These are phyloP conservation scores for Aricia artaxerxes DNA, from an alignment of 2,888 invertebrate genomes.

Conservation along the genomic window DNA sequence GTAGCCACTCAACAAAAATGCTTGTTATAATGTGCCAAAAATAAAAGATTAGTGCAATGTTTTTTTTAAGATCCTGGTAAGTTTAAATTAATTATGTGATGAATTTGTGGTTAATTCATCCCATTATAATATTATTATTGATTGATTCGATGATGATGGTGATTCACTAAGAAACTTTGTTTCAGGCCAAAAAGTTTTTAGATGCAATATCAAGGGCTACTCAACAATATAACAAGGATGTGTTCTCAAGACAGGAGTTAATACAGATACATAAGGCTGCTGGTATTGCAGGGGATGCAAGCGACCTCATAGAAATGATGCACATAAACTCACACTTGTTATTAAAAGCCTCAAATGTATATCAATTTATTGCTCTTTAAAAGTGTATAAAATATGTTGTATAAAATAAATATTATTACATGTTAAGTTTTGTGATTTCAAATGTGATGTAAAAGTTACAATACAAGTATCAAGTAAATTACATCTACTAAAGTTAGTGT, in stretches of 20 bases:
- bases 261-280: constrained; percentile 85
- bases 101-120: no score
- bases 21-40: no score
- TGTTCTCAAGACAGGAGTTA: constrained; percentile 89
- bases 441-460: constrained; percentile 1
- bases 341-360: constrained; percentile 88
- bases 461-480: not conserved
- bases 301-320: constrained; percentile 86
- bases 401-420: constrained; percentile 18
- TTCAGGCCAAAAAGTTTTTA: constrained; percentile 86
- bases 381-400: not conserved
- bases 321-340: constrained; percentile 93
- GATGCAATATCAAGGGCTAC: constrained; percentile 84
- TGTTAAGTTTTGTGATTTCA: constrained; percentile 21
- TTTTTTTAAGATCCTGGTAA: not conserved
- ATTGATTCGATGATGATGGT: no score
- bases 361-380: constrained; percentile 78
- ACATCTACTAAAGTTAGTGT: not conserved
- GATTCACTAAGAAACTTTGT: constrained; percentile 38
- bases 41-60: not conserved
- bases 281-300: constrained; percentile 84
- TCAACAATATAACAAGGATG: constrained; percentile 83
- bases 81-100: not conserved
- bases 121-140: no score
- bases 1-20: no score